Evolutionary conservation across 2,797 vertebrate species (phyloP).

Genomic region (Bradypodion pumilum): DNA sequence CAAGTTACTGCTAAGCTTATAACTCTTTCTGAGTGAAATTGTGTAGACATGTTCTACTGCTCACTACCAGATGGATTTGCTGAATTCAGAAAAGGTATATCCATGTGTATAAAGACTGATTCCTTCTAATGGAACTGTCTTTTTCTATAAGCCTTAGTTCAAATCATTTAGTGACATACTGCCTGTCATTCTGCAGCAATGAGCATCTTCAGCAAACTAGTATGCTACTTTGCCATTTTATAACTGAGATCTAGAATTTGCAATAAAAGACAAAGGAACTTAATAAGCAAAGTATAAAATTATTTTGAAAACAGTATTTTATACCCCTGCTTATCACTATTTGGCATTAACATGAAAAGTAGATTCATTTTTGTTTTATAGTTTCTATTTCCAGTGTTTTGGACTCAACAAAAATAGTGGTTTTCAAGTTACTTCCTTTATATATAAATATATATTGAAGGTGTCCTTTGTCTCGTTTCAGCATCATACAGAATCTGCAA

Average conservation of each 20-base stretch:
- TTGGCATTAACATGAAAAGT: background rate
- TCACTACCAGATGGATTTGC: too few relatives aligned
- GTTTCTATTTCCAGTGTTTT: background rate
- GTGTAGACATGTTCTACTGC: too few relatives aligned
- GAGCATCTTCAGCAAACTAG: constrained; percentile 31
- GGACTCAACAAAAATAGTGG: background rate
- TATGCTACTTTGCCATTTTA: background rate
- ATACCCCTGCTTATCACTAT: background rate
- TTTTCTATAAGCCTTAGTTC: too few relatives aligned
- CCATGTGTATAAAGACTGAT: too few relatives aligned
- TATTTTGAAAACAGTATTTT: too few relatives aligned
- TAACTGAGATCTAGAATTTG: constrained; percentile 29
- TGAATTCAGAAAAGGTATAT: too few relatives aligned
- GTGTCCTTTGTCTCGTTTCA: constrained; percentile 70
- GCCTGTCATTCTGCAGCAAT: too few relatives aligned
- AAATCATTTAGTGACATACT: too few relatives aligned
- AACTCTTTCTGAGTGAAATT: too few relatives aligned
- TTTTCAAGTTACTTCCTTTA: constrained; percentile 41
- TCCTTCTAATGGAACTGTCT: too few relatives aligned
- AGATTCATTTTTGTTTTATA: background rate
- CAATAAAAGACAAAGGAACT: constrained; percentile 1
- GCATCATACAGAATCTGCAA: constrained; percentile 80
- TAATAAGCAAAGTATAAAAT: constrained; percentile 23
- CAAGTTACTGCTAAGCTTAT: too few relatives aligned
- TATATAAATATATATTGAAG: constrained; percentile 46